These are phyloP conservation scores for Lasioglossum pauxillum DNA, from an alignment of 2,888 invertebrate species.

Conservation along the genomic window DNA sequence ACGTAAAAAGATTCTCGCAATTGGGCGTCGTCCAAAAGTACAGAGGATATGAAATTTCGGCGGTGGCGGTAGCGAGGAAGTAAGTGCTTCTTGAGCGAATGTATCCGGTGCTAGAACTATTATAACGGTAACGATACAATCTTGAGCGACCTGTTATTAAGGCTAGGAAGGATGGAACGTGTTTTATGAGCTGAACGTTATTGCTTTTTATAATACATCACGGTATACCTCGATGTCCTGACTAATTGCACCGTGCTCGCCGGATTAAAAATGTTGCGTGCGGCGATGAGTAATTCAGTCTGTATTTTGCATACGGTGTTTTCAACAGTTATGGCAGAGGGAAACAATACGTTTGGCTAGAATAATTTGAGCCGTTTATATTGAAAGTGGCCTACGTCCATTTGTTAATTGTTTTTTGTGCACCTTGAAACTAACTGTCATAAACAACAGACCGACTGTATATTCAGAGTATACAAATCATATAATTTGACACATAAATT, in stretches of 20 bases:
- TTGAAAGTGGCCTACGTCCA: no score
- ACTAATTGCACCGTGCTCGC: neutral
- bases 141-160: conserved; percentile 27
- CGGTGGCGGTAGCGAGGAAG: conserved; percentile 29
- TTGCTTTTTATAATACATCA: neutral
- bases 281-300: neutral
- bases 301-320: neutral
- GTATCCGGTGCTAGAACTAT: conserved; percentile 57
- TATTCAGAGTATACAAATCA: no score
- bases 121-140: conserved; percentile 56
- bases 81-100: conserved; percentile 50
- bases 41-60: conserved; percentile 45
- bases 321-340: no score
- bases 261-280: neutral
- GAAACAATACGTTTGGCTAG: no score
- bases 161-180: conserved; percentile 15
- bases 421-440: no score
- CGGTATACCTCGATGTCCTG: neutral
- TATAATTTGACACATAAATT: no score
- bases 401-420: no score
- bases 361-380: no score
- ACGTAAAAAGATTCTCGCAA: neutral
- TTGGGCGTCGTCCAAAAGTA: conserved; percentile 22
- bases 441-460: no score
- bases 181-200: conserved; percentile 5